Evolutionary conservation across 2,888 invertebrate species (phyloP).

Genomic region (Trissolcus brochymenae): DNA sequence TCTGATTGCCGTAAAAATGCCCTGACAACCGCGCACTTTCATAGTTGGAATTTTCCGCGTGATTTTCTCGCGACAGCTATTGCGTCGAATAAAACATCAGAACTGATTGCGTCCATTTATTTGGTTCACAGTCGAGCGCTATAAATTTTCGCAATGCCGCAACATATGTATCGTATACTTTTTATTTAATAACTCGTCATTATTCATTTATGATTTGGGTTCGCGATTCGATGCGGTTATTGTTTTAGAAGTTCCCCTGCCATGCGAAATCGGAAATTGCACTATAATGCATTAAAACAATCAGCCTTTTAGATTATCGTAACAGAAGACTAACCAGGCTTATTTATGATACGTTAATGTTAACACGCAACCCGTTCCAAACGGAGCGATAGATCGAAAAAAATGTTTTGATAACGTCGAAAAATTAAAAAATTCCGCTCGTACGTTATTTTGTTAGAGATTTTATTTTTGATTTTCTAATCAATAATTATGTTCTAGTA

Average conservation of each 20-base stretch:
- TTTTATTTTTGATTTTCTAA: too few species aligned
- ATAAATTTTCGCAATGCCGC: constrained; percentile 30
- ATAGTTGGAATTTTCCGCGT: constrained; percentile 31
- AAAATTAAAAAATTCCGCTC: too few species aligned
- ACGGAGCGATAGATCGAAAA: constrained; percentile 8
- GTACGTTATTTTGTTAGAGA: too few species aligned
- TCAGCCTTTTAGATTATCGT: constrained; percentile 61
- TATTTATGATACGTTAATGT: constrained; percentile 65
- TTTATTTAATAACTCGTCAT: constrained; percentile 43
- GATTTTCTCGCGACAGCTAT: constrained; percentile 55
- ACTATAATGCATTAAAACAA: constrained; percentile 50
- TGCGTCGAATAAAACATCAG: constrained; percentile 52
- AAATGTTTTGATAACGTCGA: neutral
- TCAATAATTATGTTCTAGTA: too few species aligned
- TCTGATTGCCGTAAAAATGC: constrained; percentile 55
- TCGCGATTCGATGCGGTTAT: constrained; percentile 16
- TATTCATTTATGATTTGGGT: constrained; percentile 20
- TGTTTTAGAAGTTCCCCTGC: constrained; percentile 19
- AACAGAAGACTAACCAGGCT: constrained; percentile 64
- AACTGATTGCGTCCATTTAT: constrained; percentile 51
- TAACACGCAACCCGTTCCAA: constrained; percentile 63
- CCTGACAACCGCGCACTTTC: constrained; percentile 22
- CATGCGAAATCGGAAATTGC: constrained; percentile 7
- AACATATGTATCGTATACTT: constrained; percentile 27
- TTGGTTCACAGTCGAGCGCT: constrained; percentile 22